A percentile compares a stretch with the other conserved stretches of the same genome.
Conservation (phyloP, 2,888 invertebrate genomes). For the Hofmannophila pseudospretella region DNA sequence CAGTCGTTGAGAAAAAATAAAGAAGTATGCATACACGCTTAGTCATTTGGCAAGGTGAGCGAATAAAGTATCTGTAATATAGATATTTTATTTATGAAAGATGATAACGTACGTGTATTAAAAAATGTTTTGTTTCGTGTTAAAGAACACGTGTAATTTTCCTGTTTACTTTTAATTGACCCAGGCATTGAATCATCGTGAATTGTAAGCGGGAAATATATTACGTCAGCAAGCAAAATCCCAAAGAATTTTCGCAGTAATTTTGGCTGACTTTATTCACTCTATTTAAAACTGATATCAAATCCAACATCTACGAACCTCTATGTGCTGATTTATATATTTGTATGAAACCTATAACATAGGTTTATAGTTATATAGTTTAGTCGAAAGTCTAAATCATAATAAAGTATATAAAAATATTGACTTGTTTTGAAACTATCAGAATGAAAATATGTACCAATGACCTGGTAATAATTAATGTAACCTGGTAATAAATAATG, state of each 20-base stretch:
- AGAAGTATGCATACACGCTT: slow-evolving; percentile 18
- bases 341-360: too few relatives aligned
- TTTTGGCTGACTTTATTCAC: too few relatives aligned
- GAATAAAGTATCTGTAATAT: slow-evolving; percentile 23
- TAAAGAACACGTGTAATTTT: slow-evolving; percentile 13
- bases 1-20: slow-evolving; percentile 39
- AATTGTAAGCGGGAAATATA: slow-evolving; percentile 24
- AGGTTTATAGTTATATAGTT: too few relatives aligned
- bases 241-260: background rate
- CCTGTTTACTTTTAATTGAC: slow-evolving; percentile 11
- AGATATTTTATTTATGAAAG: slow-evolving; percentile 19
- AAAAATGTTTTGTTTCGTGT: slow-evolving; percentile 9
- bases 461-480: too few relatives aligned
- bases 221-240: slow-evolving; percentile 18
- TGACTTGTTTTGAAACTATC: too few relatives aligned
- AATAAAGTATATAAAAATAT: too few relatives aligned
- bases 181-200: slow-evolving; percentile 7
- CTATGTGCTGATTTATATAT: too few relatives aligned
- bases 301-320: too few relatives aligned
- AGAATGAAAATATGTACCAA: too few relatives aligned
- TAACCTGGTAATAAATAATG: too few relatives aligned
- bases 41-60: slow-evolving; percentile 21
- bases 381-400: too few relatives aligned
- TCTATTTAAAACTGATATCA: too few relatives aligned
- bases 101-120: slow-evolving; percentile 13